phyloP scores from a whole-genome alignment of 2,113 vertebrate genomes.

The Tinamus guttatus region DNA sequence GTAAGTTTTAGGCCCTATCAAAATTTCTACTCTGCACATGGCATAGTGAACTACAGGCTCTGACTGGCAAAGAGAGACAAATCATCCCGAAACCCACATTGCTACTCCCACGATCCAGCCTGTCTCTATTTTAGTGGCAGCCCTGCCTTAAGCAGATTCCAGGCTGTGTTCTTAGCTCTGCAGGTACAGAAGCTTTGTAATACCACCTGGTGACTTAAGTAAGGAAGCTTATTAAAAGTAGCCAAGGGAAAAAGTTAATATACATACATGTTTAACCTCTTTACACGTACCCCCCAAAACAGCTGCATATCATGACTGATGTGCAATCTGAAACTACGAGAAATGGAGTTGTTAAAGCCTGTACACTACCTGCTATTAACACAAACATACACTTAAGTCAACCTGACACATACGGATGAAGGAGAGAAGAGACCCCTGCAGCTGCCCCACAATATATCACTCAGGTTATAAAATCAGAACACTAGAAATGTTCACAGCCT shows the following conservation, averaged over 20 bases:
- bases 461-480: neutral
- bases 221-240: neutral
- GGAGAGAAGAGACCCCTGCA: neutral
- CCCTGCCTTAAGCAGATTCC: neutral
- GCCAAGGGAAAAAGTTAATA: neutral
- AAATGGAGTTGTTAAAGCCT: neutral
- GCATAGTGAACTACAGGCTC: neutral
- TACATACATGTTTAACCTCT: neutral
- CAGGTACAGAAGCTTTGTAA: neutral
- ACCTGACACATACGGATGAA: neutral
- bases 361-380: neutral
- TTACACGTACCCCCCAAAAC: neutral
- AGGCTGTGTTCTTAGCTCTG: neutral
- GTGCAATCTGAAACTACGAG: neutral
- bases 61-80: neutral
- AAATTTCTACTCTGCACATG: neutral
- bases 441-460: neutral
- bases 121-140: neutral
- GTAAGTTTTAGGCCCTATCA: neutral
- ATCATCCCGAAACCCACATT: rapidly evolving
- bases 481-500: neutral
- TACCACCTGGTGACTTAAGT: neutral
- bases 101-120: neutral
- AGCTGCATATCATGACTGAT: neutral
- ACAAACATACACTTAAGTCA: neutral